Evolutionary conservation across 2,797 vertebrate genomes (phyloP).

Genomic region (Tadarida brasiliensis): DNA sequence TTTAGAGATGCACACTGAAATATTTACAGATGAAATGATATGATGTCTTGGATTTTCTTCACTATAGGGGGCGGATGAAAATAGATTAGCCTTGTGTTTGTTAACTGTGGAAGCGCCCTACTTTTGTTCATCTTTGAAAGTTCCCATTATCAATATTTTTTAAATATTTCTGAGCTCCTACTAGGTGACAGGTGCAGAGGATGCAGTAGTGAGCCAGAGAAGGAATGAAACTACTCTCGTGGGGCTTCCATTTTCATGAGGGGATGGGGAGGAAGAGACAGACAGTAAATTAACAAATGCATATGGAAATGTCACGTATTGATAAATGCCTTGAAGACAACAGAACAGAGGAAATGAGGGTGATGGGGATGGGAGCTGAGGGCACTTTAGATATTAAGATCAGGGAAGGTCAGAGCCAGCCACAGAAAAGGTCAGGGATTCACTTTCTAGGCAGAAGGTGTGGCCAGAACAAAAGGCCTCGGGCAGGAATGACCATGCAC

Average conservation of each 20-base stretch:
- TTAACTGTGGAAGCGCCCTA: constrained; percentile 46
- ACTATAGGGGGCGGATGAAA: not conserved
- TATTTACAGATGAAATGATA: constrained; percentile 50
- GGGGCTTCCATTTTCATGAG: not conserved
- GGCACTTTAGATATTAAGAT: not conserved
- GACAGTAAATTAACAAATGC: not conserved
- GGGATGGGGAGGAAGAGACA: not conserved
- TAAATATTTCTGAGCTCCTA: not conserved
- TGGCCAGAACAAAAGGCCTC: not conserved
- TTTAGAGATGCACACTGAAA: constrained; percentile 58
- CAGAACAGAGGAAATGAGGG: not conserved
- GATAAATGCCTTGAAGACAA: not conserved
- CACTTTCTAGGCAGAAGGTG: not conserved
- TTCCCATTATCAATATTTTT: not conserved
- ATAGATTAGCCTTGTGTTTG: constrained; percentile 21
- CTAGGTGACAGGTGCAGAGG: not conserved
- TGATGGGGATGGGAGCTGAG: not conserved
- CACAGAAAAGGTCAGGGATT: not conserved
- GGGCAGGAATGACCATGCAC: not conserved
- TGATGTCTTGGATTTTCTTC: constrained; percentile 27
- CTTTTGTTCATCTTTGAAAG: constrained; percentile 25
- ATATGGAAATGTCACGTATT: not conserved
- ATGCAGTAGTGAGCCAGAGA: not conserved
- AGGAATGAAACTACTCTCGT: not conserved
- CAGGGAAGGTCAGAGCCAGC: not conserved